Base-by-base conservation (phyloP, 2,888 invertebrate genomes). In the Acanthopleura granulata region DNA sequence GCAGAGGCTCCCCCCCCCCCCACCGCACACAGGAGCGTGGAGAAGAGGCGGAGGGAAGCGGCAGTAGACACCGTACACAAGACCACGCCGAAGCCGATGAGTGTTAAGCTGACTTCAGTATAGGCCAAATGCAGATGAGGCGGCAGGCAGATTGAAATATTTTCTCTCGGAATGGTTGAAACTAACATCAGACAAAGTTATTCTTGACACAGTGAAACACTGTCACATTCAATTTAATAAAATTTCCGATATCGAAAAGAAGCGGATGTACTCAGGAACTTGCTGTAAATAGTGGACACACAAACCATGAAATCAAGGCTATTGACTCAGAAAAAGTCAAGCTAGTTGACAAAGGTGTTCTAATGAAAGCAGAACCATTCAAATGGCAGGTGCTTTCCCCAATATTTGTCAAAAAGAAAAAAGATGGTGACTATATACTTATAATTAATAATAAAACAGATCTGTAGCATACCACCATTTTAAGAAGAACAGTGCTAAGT, bases 401-500 rank as follows among this genome's bases (percentile, higher is more conserved):
- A 29, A 73, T 76, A 69, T 76, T 76, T 29, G 29, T 71, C n/a
- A 15, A 66, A 6, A 29, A 62, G 15, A 76, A 76, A 40, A 73
- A 73, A 69, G 71, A 69, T 49, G 73, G 73, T 29, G 30, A 40
- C 6, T 14, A 66, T 22, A 61, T 69, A 73, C n/a, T 73, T 15
- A 76, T 76, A 30, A 50, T 76, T 12, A 72, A 76, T 70, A 73
- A 22, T 73, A 73, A 0, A 76, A 76, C 74, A 57, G 73, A 73
- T 76, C 16, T 27, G 66, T 76, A 1, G 49, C n/a, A 11, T 76
- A 73, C 29, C 73, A 73, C 40, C 76, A 73, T 66, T 76, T 76
- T 49, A 76, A 76, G 51, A 80, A 79, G 76, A 78, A 79, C 27
- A 80, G 78, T 22, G 51, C 79, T 14, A 49, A 80, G 71, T 72